Evolutionary conservation across 2,888 invertebrate genomes (phyloP).

Genomic region (Chymomyza procnemis): DNA sequence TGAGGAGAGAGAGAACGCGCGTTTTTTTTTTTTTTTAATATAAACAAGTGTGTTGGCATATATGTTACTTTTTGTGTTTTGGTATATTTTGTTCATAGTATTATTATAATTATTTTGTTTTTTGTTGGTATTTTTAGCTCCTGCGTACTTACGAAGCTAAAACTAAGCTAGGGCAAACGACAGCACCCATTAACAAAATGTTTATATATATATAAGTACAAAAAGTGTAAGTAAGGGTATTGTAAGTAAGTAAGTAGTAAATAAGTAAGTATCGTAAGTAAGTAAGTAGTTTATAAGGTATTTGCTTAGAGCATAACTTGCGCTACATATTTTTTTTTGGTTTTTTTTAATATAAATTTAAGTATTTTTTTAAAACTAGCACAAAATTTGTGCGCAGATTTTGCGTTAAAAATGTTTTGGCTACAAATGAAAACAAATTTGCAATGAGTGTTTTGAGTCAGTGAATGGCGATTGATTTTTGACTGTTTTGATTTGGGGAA

Average conservation of each 20-base stretch:
- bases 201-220: constrained; percentile 1
- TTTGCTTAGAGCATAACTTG: constrained; percentile 60
- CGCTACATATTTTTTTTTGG: too few relatives aligned
- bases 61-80: constrained; percentile 15
- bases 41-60: constrained; percentile 9
- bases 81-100: not conserved
- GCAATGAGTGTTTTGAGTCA: not conserved
- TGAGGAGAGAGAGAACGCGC: constrained; percentile 6
- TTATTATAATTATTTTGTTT: too few relatives aligned
- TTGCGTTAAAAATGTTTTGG: not conserved
- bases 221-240: not conserved
- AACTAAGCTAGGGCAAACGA: constrained; percentile 47
- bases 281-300: constrained; percentile 14
- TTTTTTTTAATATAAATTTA: not conserved
- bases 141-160: constrained; percentile 62
- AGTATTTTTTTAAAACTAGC: not conserved
- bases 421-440: constrained; percentile 3
- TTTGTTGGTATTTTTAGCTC: constrained; percentile 45
- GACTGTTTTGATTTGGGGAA: not conserved
- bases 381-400: not conserved
- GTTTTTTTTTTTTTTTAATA: too few relatives aligned
- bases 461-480: not conserved
- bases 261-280: not conserved
- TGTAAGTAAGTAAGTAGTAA: constrained; percentile 41
- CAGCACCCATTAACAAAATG: constrained; percentile 55